phyloP scores from a whole-genome alignment of 2,888 invertebrate genomes.

The Pediacus dermestoides region DNA sequence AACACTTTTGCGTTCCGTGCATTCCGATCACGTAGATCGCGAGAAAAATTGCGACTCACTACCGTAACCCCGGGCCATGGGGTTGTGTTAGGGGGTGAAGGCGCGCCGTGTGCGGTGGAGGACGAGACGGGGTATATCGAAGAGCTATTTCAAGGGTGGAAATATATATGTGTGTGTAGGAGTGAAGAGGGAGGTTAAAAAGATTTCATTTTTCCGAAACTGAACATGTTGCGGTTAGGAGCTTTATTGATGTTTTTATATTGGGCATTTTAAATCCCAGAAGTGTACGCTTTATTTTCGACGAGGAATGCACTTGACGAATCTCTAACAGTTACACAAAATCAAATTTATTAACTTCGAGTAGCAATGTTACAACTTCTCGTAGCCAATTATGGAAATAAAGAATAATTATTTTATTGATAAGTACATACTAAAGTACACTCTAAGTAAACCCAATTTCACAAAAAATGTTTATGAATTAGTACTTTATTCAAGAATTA shows the following conservation, averaged over 20 bases:
- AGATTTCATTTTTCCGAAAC: conserved; percentile 50
- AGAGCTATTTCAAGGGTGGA: conserved; percentile 48
- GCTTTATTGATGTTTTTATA: conserved; percentile 47
- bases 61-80: conserved; percentile 42
- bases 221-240: conserved; percentile 47
- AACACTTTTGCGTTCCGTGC: conserved; percentile 38
- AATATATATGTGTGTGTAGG: conserved; percentile 39
- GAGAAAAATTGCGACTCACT: conserved; percentile 52
- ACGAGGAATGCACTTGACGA: conserved; percentile 1
- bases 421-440: too few species aligned
- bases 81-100: conserved; percentile 21
- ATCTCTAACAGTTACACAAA: too few species aligned
- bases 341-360: too few species aligned
- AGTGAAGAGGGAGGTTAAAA: conserved; percentile 43
- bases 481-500: too few species aligned
- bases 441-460: too few species aligned
- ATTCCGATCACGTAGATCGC: conserved; percentile 51
- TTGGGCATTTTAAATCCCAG: conserved; percentile 40
- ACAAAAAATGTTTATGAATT: too few species aligned
- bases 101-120: conserved; percentile 15
- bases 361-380: too few species aligned
- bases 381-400: too few species aligned
- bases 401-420: too few species aligned
- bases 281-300: conserved; percentile 20
- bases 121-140: conserved; percentile 40